Conservation (phyloP, 2,888 invertebrate genomes). For the Acanthosepion esculentum region DNA sequence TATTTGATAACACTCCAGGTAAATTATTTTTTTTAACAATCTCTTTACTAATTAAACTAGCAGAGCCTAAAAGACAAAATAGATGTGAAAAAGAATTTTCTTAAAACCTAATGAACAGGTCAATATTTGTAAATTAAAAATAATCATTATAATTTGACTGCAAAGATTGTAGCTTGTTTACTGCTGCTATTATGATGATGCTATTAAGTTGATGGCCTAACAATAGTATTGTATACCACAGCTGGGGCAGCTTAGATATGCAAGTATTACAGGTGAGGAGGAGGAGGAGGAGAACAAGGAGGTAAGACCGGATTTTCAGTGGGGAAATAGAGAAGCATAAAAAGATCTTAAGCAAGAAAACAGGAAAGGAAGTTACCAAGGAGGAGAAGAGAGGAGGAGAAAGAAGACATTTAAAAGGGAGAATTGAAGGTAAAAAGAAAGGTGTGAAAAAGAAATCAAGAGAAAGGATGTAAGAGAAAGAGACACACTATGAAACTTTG, state of each 20-base stretch:
- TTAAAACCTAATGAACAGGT: not conserved
- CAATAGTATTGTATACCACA: not conserved
- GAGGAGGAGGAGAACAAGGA: not conserved
- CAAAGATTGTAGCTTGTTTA: not conserved
- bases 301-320: not conserved
- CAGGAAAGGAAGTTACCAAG: not conserved
- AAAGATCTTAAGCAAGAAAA: not conserved
- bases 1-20: no score
- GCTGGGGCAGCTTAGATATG: not conserved
- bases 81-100: not conserved
- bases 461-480: not conserved
- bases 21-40: no score
- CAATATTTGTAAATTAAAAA: no score
- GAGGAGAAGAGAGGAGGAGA: not conserved
- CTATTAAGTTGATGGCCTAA: not conserved
- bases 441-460: no score
- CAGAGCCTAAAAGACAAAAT: not conserved
- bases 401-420: not conserved
- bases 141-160: not conserved
- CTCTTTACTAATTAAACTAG: not conserved
- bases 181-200: not conserved
- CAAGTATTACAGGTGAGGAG: not conserved
- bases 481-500: not conserved
- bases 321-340: not conserved
- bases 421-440: not conserved